Conservation (phyloP, 2,113 vertebrate genomes). For the Grallaria varia region DNA sequence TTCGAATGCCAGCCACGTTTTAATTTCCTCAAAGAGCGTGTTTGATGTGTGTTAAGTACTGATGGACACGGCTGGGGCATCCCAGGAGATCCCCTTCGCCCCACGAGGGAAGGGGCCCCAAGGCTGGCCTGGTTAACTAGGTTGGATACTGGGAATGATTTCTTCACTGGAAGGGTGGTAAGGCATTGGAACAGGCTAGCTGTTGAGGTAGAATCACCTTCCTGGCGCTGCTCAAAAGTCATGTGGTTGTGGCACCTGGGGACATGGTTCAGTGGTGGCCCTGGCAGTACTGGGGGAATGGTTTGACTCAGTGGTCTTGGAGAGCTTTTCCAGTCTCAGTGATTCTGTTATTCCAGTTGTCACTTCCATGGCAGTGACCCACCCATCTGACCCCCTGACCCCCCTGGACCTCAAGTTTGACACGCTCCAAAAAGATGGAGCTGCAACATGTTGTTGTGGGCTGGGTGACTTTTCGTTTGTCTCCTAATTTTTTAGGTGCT, state of each 20-base stretch:
- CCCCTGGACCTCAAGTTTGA: not conserved
- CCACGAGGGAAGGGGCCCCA: not conserved
- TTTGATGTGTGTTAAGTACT: not conserved
- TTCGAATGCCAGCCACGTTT: not conserved
- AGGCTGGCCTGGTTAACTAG: not conserved
- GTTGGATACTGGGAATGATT: not conserved
- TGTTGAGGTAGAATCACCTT: not conserved
- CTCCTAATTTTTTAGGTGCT: not conserved
- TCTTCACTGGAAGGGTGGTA: not conserved
- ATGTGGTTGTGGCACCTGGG: not conserved
- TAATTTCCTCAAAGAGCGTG: accelerated
- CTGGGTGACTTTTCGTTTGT: not conserved
- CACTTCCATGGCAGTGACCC: not conserved
- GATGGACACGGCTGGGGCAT: accelerated
- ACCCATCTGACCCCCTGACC: not conserved
- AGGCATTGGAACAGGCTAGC: too few species aligned
- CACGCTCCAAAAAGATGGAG: accelerated
- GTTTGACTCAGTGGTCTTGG: not conserved
- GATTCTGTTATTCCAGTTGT: not conserved
- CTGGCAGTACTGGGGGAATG: not conserved
- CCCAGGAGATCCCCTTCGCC: not conserved
- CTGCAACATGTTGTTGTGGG: too few species aligned
- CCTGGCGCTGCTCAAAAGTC: not conserved
- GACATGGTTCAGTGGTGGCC: not conserved
- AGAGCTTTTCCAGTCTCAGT: not conserved